Percentiles rank a stretch among this genome's conserved stretches.
Conservation (phyloP, 2,888 invertebrate species). For the Trisateles emortualis region DNA sequence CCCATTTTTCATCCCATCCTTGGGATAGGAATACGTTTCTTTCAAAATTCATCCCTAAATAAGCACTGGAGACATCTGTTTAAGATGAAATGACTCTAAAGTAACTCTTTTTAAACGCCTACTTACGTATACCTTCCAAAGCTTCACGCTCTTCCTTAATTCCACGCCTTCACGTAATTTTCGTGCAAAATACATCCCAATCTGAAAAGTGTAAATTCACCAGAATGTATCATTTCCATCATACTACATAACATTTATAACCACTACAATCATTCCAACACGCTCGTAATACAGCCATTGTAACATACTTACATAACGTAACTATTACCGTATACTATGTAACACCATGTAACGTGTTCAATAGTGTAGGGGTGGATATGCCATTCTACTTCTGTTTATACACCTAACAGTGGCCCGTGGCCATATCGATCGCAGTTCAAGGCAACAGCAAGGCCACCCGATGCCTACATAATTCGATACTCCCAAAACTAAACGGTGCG, state of each 20-base stretch:
- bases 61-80: too few species aligned
- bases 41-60: too few species aligned
- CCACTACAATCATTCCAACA: not conserved
- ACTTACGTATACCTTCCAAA: too few species aligned
- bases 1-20: too few species aligned
- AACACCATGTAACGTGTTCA: not conserved
- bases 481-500: conserved; percentile 39
- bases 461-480: conserved; percentile 38
- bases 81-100: too few species aligned
- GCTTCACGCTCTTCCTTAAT: too few species aligned
- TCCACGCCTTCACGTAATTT: too few species aligned
- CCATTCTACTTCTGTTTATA: conserved; percentile 2
- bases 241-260: not conserved
- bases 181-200: too few species aligned
- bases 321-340: not conserved
- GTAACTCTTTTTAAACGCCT: too few species aligned
- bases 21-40: too few species aligned
- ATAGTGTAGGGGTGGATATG: not conserved
- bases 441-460: conserved; percentile 57
- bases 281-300: not conserved
- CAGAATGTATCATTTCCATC: not conserved
- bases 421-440: conserved; percentile 68
- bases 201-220: too few species aligned
- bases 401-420: conserved; percentile 11
- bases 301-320: not conserved